Evolutionary conservation across 2,113 vertebrate genomes (phyloP), one percentile per base, ranked within the genome.

Genomic region (Aepyceros melampus): DNA sequence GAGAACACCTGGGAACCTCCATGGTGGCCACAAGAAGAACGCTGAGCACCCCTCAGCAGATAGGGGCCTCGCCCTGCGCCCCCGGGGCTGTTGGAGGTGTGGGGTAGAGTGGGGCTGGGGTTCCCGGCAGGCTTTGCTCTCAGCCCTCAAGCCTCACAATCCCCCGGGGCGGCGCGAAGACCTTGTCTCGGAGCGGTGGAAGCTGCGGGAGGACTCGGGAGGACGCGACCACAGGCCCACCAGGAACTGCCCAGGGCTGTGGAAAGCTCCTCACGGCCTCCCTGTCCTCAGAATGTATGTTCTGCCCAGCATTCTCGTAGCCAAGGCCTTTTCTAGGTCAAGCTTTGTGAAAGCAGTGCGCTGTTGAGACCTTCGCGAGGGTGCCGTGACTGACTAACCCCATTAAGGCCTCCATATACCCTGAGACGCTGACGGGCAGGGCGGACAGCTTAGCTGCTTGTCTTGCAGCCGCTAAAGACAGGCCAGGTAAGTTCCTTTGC

Each of bases 401-500:
- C 5, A 0, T n/a, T 23, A 27, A 36, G 29, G 12, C 8, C 27
- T 45, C 21, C 10, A 2, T 11, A 0, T 2, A 6, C 25, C n/a
- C 55, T 78, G 16, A 1, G 47, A 36, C 12, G 43, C 21, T 45
- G 81, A 1, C 1, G 2, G 21, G n/a, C 29, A 0, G 2, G 13
- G 7, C 0, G 0, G 40, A 19, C 76, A 89, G 40, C 64, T n/a
- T n/a, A 71, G 40, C 36, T 43, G 2, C 51, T 43, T 1, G 6
- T 7, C 43, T 93, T 23, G 53, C 16, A 23, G n/a, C 14, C 5
- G 14, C 27, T 14, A 9, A 45, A 45, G 23, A 60, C 27, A 40
- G 47, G 12, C 51, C 13, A 13, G 45, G 3, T 33, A 2, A 55
- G 36, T n/a, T 51, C 6, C 8, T 27, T 29, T 82, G 31, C 27